Evolutionary conservation across 2,797 vertebrate species (phyloP).

Genomic region (Margarornis squamiger): DNA sequence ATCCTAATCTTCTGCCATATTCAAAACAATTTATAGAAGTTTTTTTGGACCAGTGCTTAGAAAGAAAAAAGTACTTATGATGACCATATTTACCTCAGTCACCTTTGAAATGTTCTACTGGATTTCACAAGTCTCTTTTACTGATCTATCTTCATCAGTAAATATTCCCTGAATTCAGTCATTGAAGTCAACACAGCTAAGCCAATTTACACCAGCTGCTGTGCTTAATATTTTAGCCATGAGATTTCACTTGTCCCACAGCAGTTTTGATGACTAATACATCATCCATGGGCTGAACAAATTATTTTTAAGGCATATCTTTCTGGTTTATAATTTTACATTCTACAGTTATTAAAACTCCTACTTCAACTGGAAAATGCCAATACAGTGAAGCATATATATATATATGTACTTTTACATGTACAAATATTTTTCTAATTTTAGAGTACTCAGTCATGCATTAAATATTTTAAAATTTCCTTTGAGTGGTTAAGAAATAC

Average conservation of each 20-base stretch:
- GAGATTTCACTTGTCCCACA: background rate
- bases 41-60: background rate
- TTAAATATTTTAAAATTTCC: background rate
- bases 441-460: background rate
- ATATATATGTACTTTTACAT: background rate
- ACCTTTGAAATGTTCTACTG: background rate
- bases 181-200: background rate
- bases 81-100: background rate
- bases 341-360: background rate
- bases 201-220: background rate
- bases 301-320: background rate
- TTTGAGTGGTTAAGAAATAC: background rate
- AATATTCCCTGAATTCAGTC: background rate
- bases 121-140: background rate
- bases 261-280: background rate
- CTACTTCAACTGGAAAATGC: background rate
- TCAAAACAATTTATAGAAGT: background rate
- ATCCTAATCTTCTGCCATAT: background rate
- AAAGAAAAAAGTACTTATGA: background rate
- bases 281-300: background rate
- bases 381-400: background rate
- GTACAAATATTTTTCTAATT: background rate
- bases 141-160: background rate
- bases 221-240: background rate
- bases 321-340: background rate